These are phyloP conservation scores for Antigone vipio DNA, from an alignment of 2,113 vertebrate species.

Conservation along the genomic window DNA sequence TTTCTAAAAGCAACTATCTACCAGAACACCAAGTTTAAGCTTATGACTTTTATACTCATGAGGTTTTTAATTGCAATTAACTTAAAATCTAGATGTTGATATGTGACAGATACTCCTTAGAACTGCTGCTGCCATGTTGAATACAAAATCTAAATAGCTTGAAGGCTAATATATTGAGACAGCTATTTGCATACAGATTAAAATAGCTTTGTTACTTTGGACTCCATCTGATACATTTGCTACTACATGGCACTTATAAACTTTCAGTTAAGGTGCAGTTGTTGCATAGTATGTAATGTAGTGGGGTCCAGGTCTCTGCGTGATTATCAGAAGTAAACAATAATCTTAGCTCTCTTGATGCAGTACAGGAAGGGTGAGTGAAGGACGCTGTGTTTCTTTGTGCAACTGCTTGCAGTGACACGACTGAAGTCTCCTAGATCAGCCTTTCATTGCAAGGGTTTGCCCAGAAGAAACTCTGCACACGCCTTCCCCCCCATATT, in stretches of 20 bases:
- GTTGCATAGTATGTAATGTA: background rate
- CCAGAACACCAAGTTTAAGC: background rate
- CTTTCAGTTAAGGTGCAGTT: background rate
- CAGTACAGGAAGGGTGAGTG: background rate
- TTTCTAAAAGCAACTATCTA: background rate
- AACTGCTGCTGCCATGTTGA: background rate
- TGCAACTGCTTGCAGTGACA: background rate
- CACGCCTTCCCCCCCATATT: fast-evolving
- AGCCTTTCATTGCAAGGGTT: background rate
- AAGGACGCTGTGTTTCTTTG: background rate
- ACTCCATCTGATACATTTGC: background rate
- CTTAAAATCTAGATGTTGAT: background rate
- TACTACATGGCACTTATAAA: background rate
- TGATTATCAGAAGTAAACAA: background rate
- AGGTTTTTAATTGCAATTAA: background rate
- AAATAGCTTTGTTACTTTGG: background rate
- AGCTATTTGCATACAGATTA: background rate
- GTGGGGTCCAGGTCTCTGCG: fast-evolving
- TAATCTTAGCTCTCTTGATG: background rate
- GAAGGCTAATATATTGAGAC: background rate
- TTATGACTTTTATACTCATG: background rate
- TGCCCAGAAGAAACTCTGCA: background rate
- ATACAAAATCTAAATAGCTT: background rate
- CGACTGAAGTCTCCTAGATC: background rate
- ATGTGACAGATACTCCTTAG: background rate